Conservation (phyloP, 2,888 invertebrate species). For the Apotomis betuletana region DNA sequence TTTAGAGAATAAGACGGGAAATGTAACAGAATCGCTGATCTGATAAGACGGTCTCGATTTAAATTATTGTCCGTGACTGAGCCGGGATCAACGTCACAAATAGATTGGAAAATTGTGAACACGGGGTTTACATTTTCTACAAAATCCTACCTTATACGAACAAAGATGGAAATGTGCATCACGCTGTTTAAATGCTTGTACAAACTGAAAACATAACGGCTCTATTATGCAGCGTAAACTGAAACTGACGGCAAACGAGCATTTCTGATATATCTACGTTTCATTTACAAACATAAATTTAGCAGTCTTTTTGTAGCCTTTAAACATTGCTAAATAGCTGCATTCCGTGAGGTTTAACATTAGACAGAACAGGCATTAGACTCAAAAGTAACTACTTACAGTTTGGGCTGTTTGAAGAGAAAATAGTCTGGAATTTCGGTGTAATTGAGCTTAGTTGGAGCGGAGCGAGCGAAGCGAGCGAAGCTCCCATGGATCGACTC, state of each 20-base stretch:
- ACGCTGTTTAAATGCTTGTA: slow-evolving; percentile 2
- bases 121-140: neutral
- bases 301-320: slow-evolving; percentile 1
- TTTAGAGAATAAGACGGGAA: slow-evolving; percentile 23
- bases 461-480: too few relatives aligned
- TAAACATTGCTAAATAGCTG: slow-evolving; percentile 11
- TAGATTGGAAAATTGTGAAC: slow-evolving; percentile 21
- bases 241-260: slow-evolving; percentile 24
- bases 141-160: neutral
- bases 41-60: slow-evolving; percentile 16
- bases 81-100: slow-evolving; percentile 16
- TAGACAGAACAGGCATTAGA: slow-evolving; percentile 5
- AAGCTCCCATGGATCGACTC: too few relatives aligned
- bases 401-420: slow-evolving; percentile 5
- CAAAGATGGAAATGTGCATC: neutral
- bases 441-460: slow-evolving; percentile 1
- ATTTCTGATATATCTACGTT: slow-evolving; percentile 20
- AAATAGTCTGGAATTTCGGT: neutral
- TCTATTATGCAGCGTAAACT: slow-evolving; percentile 22
- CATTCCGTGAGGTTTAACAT: slow-evolving; percentile 21
- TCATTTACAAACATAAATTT: slow-evolving; percentile 10
- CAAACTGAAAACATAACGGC: slow-evolving; percentile 12
- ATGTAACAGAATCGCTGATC: slow-evolving; percentile 24
- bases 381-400: slow-evolving; percentile 6
- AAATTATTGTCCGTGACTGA: slow-evolving; percentile 12